A percentile compares a stretch with the other conserved stretches of the same genome.
These are phyloP conservation scores for Danio tinwini DNA, from an alignment of 2,797 vertebrate genomes.

Conservation along the genomic window DNA sequence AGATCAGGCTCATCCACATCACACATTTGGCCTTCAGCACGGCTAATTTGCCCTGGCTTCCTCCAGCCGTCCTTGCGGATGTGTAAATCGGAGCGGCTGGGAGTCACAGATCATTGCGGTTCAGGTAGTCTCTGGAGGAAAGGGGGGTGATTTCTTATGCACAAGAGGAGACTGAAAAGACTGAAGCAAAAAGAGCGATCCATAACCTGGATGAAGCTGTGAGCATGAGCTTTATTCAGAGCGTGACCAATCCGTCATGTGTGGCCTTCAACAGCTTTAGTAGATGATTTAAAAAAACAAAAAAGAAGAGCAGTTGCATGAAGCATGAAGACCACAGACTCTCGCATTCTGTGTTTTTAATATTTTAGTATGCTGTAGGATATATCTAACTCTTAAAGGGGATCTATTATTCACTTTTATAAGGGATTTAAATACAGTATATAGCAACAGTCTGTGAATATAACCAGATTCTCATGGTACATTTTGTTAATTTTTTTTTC, in stretches of 20 bases:
- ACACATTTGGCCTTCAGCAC: conserved; percentile 25
- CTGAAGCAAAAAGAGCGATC: conserved; percentile 55
- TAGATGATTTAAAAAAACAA: too few relatives aligned
- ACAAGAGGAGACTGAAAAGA: conserved; percentile 21
- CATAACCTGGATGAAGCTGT: conserved; percentile 52
- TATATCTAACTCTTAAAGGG: too few relatives aligned
- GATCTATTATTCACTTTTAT: too few relatives aligned
- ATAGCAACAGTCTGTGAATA: too few relatives aligned
- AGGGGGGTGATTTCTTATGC: conserved; percentile 30
- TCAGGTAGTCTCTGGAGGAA: conserved; percentile 38
- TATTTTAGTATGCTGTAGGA: too few relatives aligned
- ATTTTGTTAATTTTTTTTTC: too few relatives aligned
- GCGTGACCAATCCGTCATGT: conserved; percentile 11
- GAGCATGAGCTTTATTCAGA: conserved; percentile 24
- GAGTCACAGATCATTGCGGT: conserved; percentile 51
- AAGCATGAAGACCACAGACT: background rate
- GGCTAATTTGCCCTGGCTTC: conserved; percentile 33
- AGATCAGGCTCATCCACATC: conserved; percentile 6
- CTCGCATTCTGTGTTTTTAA: background rate
- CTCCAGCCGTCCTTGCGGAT: conserved; percentile 20
- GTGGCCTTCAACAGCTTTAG: conserved; percentile 40
- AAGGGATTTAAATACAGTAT: too few relatives aligned
- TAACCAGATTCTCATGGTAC: too few relatives aligned
- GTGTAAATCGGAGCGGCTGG: conserved; percentile 47
- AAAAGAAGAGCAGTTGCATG: background rate